phyloP scores from a whole-genome alignment of 2,113 vertebrate species.

The Picathartes gymnocephalus region DNA sequence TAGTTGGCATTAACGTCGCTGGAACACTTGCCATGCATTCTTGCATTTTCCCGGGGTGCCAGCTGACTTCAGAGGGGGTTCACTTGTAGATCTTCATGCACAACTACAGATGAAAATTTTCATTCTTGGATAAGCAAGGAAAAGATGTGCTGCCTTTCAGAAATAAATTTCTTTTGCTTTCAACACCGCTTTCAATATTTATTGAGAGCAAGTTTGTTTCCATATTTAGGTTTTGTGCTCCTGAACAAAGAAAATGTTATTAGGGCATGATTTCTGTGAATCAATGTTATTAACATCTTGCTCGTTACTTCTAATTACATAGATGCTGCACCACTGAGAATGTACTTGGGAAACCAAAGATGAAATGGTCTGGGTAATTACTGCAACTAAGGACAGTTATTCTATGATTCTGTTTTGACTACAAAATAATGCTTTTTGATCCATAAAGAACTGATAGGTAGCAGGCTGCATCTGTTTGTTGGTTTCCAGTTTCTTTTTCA shows the following conservation, averaged over 20 bases:
- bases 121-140: neutral
- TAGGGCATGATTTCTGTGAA: rapidly evolving
- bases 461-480: neutral
- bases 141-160: neutral
- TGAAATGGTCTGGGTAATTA: neutral
- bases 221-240: neutral
- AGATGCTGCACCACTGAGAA: neutral
- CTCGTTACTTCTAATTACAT: neutral
- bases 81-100: neutral
- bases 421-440: neutral
- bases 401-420: neutral
- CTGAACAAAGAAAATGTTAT: neutral
- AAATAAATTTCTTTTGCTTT: neutral
- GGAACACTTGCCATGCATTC: neutral
- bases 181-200: neutral
- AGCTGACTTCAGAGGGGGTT: neutral
- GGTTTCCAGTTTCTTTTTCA: neutral
- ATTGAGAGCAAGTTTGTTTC: neutral
- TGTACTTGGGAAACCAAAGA: neutral
- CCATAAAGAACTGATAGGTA: neutral
- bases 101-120: neutral
- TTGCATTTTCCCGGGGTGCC: neutral
- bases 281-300: neutral
- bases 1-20: neutral
- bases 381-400: neutral